Base-by-base conservation (phyloP, 2,888 invertebrate species). In the Baccha elongata region DNA sequence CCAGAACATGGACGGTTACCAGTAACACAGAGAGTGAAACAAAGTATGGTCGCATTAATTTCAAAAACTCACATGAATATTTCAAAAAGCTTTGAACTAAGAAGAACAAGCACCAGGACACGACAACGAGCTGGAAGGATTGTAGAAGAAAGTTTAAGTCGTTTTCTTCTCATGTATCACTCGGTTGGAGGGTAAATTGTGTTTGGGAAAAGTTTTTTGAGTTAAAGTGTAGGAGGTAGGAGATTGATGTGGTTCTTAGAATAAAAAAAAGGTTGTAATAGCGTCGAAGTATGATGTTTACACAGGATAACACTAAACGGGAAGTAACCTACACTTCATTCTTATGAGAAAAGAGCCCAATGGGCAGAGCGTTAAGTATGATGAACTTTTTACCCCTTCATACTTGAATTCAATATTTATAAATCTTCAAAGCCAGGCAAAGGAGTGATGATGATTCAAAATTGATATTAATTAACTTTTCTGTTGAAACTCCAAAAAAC, bases 11-110 rank as follows among this genome's bases (percentile, higher is more conserved):
- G 60, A 58, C 15, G 42, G 26, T 42, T 58, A 60, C n/a, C 42
- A 60, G 58, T 29, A 60, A 42, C 42, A 60, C 17, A 29, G n/a
- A 60, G 11, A 60, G 26, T 23, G 29, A 26, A 42, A 42, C 60
- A 60, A 19, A 60, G 60, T 60, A 60, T 29, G 29, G 67, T 72
- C 72, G 62, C 73, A 73, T 73, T 79, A 68, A 73, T 73, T 79
- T 79, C 29, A 68, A 73, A 67, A 72, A 60, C 62, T 42, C 68
- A 10, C 62, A 79, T 79, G 68, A 62, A 73, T 79, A 73, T 79
- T 79, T 79, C 23, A 79, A 46, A n/a, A 60, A 62, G 60, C 60
- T 48, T 55, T 23, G 8, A 67, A 50, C 67, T 40, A 17, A 23
- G 37, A 62, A 29, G 29, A 29, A 44, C 60, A 44, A 60, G 60